These are phyloP conservation scores for Rhopalosiphum maidis DNA, from an alignment of 1,140 invertebrate genomes.

Conservation along the genomic window DNA sequence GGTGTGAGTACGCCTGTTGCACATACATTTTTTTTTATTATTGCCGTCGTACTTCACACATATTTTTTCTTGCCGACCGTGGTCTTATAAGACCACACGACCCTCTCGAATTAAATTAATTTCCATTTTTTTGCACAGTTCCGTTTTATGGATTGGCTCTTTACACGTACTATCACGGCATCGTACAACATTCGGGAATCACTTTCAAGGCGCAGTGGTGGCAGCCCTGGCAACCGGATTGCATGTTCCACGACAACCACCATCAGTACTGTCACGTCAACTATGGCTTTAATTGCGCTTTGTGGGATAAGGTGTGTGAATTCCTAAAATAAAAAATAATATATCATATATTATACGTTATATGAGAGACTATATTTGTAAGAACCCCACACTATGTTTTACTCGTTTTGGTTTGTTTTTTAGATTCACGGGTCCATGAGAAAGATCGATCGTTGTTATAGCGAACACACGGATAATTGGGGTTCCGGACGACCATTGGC, in stretches of 20 bases:
- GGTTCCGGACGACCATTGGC: constrained; percentile 67
- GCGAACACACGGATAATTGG: constrained; percentile 70
- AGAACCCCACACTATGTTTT: background rate
- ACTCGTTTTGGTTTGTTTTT: constrained; percentile 60
- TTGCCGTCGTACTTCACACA: background rate
- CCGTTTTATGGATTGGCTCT: constrained; percentile 68
- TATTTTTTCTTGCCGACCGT: background rate
- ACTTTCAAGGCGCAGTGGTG: constrained; percentile 77
- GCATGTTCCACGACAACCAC: constrained; percentile 79
- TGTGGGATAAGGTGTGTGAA: constrained; percentile 71
- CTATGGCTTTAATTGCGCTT: constrained; percentile 74
- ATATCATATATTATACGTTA: too few species aligned
- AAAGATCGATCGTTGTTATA: constrained; percentile 71
- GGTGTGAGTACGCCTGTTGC: constrained; percentile 66
- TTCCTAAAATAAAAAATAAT: background rate
- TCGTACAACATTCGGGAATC: constrained; percentile 78
- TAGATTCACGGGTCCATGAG: constrained; percentile 74
- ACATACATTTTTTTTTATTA: background rate
- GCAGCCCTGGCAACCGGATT: constrained; percentile 79
- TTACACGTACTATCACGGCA: constrained; percentile 77
- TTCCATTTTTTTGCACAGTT: constrained; percentile 64
- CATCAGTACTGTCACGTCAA: constrained; percentile 81
- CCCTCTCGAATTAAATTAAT: background rate
- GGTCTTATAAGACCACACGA: background rate
- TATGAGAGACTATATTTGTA: background rate